Evolutionary conservation across 2,797 vertebrate species (phyloP), one percentile per base, ranked within the genome.

Genomic region (Labeo calbasu): DNA sequence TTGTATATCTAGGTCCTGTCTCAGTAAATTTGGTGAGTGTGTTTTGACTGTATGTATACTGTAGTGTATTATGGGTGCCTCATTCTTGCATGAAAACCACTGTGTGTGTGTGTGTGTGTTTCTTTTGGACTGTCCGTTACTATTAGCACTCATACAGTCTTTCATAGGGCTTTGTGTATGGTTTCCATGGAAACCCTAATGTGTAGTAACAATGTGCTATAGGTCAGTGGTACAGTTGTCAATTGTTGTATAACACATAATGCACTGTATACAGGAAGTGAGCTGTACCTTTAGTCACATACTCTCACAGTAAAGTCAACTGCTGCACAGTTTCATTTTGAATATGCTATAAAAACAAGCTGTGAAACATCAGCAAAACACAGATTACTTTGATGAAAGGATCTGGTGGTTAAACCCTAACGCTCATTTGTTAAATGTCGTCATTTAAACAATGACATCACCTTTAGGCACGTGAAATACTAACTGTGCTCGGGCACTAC

Each of bases 361-460:
- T 19, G 25, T 72, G 55, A 46, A 36, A 48, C 40, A 63, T 61
- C 21, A 71, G 36, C 23, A n/a, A 72, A 81, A 32, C 43, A 28
- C 40, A 1, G 9, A 21, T 63, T 21, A 53, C 71, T 53, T 55
- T 40, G 61, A 76, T 21, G 8, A 68, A 66, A 77, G 66, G 15
- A 21, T 25, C 15, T 77, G 73, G 19, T 82, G 61, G 70, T 51
- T 75, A 36, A 51, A 66, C 15, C 72, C 32, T 46, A 6, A 43
- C 10, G 9, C 59, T 55, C 40, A 66, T 53, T 55, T 68, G 48
- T 55, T 73, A 65, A 76, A 75, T 57, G 63, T 48, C 61, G 6
- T 76, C 5, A 51, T 63, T 76, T 83, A 75, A 83, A 83, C 81
- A 83, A 77, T 85, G 71, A 77, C 59, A 76, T 86, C 77, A 59